phyloP scores from a whole-genome alignment of 2,113 vertebrate species.

The Saiga tatarica region DNA sequence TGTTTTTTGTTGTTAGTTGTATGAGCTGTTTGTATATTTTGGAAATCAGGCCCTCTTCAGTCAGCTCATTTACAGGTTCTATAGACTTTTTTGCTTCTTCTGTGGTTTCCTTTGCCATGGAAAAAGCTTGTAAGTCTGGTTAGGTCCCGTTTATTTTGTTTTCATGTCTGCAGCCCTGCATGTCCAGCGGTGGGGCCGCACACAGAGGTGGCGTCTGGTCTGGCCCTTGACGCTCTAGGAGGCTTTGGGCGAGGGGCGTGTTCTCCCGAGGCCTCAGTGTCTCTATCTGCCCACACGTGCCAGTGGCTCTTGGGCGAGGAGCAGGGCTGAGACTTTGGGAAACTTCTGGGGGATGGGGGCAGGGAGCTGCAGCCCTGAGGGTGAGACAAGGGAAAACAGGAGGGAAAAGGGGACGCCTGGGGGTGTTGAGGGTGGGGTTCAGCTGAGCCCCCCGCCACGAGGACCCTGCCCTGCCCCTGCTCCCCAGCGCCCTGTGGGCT shows the following conservation, averaged over 20 bases:
- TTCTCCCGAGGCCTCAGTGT: not conserved
- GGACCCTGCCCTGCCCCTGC: not conserved
- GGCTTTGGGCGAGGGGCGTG: not conserved
- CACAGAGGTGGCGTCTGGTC: not conserved
- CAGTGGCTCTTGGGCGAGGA: not conserved
- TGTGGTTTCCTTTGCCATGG: not conserved
- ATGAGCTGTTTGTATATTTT: not conserved
- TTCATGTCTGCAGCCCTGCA: not conserved
- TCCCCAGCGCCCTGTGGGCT: not conserved
- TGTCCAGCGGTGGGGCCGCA: rapidly evolving
- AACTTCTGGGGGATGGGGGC: not conserved
- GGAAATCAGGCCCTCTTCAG: not conserved
- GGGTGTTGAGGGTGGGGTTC: not conserved
- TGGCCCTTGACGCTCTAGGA: not conserved
- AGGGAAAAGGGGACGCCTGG: not conserved
- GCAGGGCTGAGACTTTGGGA: not conserved
- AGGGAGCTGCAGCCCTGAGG: rapidly evolving
- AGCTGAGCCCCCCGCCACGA: not conserved
- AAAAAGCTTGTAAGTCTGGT: not conserved
- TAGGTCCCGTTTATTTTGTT: not conserved
- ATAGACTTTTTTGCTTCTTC: not conserved
- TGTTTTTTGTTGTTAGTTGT: not conserved
- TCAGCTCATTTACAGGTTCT: not conserved
- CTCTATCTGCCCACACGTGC: not conserved
- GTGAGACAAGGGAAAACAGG: not conserved